phyloP scores from a whole-genome alignment of 92 coral and sea anemone species.

The Epizoanthus fatuus region DNA sequence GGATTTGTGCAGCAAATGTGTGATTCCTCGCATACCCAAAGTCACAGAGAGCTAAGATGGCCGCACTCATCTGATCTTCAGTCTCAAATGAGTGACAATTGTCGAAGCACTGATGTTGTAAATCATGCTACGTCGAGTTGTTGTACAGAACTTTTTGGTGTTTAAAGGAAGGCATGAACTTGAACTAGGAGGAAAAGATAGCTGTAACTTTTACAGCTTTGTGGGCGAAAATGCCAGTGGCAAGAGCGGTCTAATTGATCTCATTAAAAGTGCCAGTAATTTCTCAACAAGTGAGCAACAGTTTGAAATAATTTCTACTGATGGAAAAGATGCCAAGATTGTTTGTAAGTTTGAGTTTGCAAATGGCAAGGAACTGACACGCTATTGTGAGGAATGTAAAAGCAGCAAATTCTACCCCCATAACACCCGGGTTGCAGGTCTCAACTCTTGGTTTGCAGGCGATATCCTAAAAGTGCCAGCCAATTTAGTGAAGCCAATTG shows the following conservation, averaged over 20 bases:
- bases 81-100: neutral
- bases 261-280: constrained; percentile 90
- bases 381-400: constrained; percentile 55
- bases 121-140: constrained; percentile 86
- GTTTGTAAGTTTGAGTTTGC: constrained; percentile 88
- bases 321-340: constrained; percentile 61
- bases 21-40: too few relatives aligned
- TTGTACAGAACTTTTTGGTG: constrained; percentile 86
- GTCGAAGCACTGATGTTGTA: neutral
- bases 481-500: constrained; percentile 52
- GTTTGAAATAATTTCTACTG: constrained; percentile 72
- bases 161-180: constrained; percentile 88
- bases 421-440: constrained; percentile 67
- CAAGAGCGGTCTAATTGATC: constrained; percentile 91
- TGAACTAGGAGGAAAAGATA: constrained; percentile 65
- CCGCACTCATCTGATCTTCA: neutral
- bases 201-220: constrained; percentile 79
- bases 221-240: constrained; percentile 97
- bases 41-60: neutral
- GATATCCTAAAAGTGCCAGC: constrained; percentile 82
- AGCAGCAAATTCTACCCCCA: constrained; percentile 52
- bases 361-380: constrained; percentile 67
- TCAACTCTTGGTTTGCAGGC: constrained; percentile 92
- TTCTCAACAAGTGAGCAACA: constrained; percentile 83
- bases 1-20: neutral